Base-by-base conservation (phyloP, 2,113 vertebrate species). In the Pandion haliaetus region DNA sequence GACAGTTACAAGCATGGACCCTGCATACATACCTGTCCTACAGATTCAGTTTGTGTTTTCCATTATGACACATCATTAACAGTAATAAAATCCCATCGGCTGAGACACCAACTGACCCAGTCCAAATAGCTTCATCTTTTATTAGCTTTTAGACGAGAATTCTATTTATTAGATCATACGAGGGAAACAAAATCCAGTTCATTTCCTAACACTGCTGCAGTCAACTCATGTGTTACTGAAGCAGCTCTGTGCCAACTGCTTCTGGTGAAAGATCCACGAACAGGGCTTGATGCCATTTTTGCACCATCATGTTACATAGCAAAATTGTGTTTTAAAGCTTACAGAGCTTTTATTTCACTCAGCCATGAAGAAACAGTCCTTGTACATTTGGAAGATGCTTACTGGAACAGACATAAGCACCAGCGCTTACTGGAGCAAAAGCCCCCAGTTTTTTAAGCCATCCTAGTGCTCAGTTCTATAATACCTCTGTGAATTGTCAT, bases 291-390 rank as follows among this genome's bases (percentile, higher is more conserved):
- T 34, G n/a, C 29, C 47, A 55, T 70, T 88, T 95, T 91, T 89
- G 70, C 25, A 84, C 11, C 50, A 92, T 16, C 0, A 0, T 1
- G 2, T 79, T 54, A 94, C 32, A 59, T 0, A 38, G 38, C 52
- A 66, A 80, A 88, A 88, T 16, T 61, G 36, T 16, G 3, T 79
- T 85, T 90, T 58, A 66, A 94, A 94, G 45, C 34, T 80, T 76
- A 42, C 19, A 62, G 59, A 80, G 81, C 74, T 86, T 94, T 95
- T 80, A 73, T 86, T 93, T 91, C 82, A 80, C 29, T 96, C 86
- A 82, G 62, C 71, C 70, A 62, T 73, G 54, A 91, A 82, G 44
- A 76, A 91, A 82, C 58, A 70, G 32, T 12, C 44, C 42, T 90
- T 77, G 54, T 54, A 86, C 89, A 82, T 77, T 91, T 85, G 29